Evolutionary conservation across 2,797 vertebrate genomes (phyloP).

Genomic region (Chiloscyllium punctatum): DNA sequence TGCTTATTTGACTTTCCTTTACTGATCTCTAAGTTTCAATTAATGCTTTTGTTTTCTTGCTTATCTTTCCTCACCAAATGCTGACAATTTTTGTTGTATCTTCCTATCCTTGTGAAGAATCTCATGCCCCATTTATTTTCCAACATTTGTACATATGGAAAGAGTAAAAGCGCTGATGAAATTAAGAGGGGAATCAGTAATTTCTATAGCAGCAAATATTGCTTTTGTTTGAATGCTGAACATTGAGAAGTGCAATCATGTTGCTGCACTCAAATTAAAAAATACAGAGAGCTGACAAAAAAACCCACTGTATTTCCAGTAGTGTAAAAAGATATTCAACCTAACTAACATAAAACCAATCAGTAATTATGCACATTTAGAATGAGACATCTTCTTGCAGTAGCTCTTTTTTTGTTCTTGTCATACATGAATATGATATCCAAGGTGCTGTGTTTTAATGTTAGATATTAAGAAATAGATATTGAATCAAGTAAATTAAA

Average conservation of each 20-base stretch:
- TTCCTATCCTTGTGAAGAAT: not conserved
- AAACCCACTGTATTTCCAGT: not conserved
- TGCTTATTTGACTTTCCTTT: constrained; percentile 35
- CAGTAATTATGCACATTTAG: not conserved
- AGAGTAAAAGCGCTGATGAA: not conserved
- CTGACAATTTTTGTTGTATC: not conserved
- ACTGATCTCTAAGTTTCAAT: not conserved
- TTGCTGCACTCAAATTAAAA: not conserved
- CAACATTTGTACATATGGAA: not conserved
- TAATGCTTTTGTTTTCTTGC: constrained; percentile 8
- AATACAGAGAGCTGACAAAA: not conserved
- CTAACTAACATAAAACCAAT: not conserved
- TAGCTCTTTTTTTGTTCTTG: not conserved
- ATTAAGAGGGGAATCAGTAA: not conserved
- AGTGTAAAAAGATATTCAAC: not conserved
- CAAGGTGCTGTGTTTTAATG: not conserved
- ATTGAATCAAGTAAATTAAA: not conserved
- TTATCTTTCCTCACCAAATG: constrained; percentile 21
- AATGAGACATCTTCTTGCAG: not conserved
- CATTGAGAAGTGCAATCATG: not conserved
- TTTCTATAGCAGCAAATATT: not conserved
- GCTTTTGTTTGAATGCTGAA: not conserved
- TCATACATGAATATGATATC: not conserved
- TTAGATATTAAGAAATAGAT: not conserved
- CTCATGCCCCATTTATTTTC: not conserved